Evolutionary conservation across 2,888 invertebrate genomes (phyloP).

Genomic region (Erebia palarica): DNA sequence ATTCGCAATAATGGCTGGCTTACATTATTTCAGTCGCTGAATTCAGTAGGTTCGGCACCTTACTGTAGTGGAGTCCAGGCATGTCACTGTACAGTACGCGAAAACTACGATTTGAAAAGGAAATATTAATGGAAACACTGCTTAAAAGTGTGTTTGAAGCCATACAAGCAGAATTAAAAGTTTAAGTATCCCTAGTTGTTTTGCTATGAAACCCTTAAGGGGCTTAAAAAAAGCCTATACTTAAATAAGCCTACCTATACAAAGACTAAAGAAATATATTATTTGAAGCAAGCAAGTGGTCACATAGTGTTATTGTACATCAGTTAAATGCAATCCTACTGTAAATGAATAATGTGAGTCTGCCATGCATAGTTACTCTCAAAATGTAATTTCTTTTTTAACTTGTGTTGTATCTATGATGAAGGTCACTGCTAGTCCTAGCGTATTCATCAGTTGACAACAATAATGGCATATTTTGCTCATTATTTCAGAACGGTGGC

Average conservation of each 20-base stretch:
- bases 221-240: no score
- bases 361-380: not conserved
- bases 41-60: not conserved
- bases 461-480: conserved; percentile 80
- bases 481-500: conserved; percentile 81
- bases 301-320: not conserved
- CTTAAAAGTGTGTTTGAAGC: no score
- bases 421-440: conserved; percentile 56
- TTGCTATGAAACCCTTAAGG: no score
- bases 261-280: no score
- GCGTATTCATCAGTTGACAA: conserved; percentile 60
- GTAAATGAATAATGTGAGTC: not conserved
- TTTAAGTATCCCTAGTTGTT: no score
- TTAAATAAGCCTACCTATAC: no score
- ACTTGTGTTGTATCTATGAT: not conserved
- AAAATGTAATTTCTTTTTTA: not conserved
- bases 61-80: no score
- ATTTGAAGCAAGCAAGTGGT: no score
- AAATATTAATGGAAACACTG: no score
- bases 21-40: not conserved
- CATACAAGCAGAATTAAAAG: no score
- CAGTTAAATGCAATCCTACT: not conserved
- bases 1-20: not conserved
- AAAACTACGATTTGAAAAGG: no score
- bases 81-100: no score